Percentiles rank a stretch among this genome's conserved stretches.
These are phyloP conservation scores for Nansenia antarctica DNA, from an alignment of 2,113 vertebrate species.

Conservation along the genomic window DNA sequence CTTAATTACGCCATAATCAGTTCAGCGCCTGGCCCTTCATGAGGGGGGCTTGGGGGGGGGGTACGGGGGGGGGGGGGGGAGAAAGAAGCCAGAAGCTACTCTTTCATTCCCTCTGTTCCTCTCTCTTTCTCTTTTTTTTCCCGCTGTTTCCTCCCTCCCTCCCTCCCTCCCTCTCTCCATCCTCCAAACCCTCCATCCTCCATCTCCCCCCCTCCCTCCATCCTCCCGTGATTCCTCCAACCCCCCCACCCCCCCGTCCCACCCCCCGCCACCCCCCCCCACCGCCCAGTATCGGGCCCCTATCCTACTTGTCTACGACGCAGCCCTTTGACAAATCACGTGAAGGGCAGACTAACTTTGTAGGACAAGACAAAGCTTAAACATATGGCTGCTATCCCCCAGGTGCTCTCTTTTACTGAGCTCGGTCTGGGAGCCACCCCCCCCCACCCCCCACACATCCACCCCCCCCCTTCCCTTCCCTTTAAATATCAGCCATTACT, in stretches of 20 bases:
- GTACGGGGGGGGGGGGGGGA: slow-evolving; percentile 45
- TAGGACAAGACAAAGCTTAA: slow-evolving; percentile 96
- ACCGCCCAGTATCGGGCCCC: background rate
- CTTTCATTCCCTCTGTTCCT: slow-evolving; percentile 14
- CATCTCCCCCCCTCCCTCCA: background rate
- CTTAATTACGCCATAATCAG: slow-evolving; percentile 99
- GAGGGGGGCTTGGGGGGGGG: slow-evolving; percentile 54
- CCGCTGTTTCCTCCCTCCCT: slow-evolving; percentile 16
- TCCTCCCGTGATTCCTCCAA: background rate
- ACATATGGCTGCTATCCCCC: slow-evolving; percentile 93
- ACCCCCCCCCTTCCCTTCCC: slow-evolving; percentile 21
- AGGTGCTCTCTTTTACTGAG: slow-evolving; percentile 76
- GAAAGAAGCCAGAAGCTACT: slow-evolving; percentile 24
- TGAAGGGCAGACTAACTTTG: slow-evolving; percentile 98
- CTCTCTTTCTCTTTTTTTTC: slow-evolving; percentile 27
- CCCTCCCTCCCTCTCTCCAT: background rate
- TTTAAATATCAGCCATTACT: slow-evolving; percentile 31
- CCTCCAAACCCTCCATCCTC: background rate
- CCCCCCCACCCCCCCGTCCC: background rate
- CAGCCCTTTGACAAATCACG: slow-evolving; percentile 86
- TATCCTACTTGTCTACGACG: background rate
- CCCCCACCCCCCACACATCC: slow-evolving; percentile 18
- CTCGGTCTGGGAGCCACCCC: slow-evolving; percentile 41
- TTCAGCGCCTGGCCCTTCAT: slow-evolving; percentile 87
- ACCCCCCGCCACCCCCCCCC: background rate